Conservation (phyloP, 2,888 invertebrate genomes). For the Atethmia centrago region DNA sequence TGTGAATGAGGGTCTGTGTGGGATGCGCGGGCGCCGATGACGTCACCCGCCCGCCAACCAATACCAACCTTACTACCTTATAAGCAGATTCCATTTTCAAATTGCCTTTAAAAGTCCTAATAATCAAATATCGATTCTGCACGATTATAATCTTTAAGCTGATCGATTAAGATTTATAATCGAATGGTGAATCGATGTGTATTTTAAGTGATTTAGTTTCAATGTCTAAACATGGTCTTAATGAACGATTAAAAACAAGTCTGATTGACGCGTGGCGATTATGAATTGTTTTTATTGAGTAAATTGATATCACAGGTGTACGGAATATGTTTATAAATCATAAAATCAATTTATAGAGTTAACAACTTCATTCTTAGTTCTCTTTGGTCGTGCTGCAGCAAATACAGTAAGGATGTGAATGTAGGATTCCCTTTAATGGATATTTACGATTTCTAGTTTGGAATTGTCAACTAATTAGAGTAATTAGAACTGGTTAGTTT, state of each 20-base stretch:
- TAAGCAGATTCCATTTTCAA: slow-evolving; percentile 72
- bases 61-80: slow-evolving; percentile 72
- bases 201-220: slow-evolving; percentile 61
- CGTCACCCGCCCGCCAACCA: slow-evolving; percentile 74
- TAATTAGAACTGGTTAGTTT: slow-evolving; percentile 36
- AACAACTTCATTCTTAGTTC: slow-evolving; percentile 55
- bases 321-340: slow-evolving; percentile 53
- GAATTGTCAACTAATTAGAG: slow-evolving; percentile 41
- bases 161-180: slow-evolving; percentile 50
- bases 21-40: slow-evolving; percentile 83
- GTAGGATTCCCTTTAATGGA: slow-evolving; percentile 41
- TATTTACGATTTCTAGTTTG: slow-evolving; percentile 30
- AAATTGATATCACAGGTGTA: slow-evolving; percentile 61
- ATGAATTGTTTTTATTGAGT: slow-evolving; percentile 57
- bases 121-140: slow-evolving; percentile 30
- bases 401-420: slow-evolving; percentile 32
- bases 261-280: slow-evolving; percentile 63
- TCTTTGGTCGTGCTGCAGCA: slow-evolving; percentile 16
- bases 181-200: slow-evolving; percentile 6
- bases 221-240: slow-evolving; percentile 67
- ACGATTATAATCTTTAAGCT: slow-evolving; percentile 55
- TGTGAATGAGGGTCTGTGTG: slow-evolving; percentile 79
- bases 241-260: slow-evolving; percentile 63
- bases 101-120: slow-evolving; percentile 59
- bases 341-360: slow-evolving; percentile 43